Base-by-base conservation (phyloP, 2,888 invertebrate genomes). In the Zele albiditarsus region DNA sequence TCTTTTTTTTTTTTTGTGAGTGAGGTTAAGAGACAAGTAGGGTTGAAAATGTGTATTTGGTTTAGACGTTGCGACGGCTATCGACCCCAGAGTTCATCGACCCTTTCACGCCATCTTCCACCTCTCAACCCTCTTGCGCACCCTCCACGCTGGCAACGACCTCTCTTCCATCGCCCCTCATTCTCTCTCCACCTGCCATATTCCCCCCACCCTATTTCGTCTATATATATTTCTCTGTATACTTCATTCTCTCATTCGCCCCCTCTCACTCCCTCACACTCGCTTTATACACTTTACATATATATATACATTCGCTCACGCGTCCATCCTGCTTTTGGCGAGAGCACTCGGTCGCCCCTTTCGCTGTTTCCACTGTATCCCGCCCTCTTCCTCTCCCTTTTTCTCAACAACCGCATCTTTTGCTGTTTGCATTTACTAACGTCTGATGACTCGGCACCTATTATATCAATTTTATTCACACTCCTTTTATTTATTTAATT, bases 21-120 rank as follows among this genome's bases (percentile, higher is more conserved):
- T 58, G 38, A 57, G 80, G 79, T 31, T 60, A 63, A 60, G 73
- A 74, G 76, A 75, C 74, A 76, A 74, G 73, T 66, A 42, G 73
- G 71, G 42, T 49, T 42, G 66, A 53, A 62, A 69, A 68, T 38
- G 65, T 62, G 27, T 16, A 66, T 62, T 65, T 69, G 66, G 74
- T 75, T 53, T 8, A 76, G 77, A 73, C 76, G 76, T 78, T 77
- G 81, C 80, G 57, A 71, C 75, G 87, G 87, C 80, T 87, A 87
- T 87, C 87, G 87, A 87, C 87, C 53, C 87, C 84, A 67, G 84
- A 80, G 87, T 84, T 87, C 86, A 82, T 79, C 84, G 86, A 86
- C 86, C 86, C 84, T 84, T 84, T 83, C 80, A 80, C 80, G 82
- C 84, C 83, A 82, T 82, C 82, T 77, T 82, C 82, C 79, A 82